Evolutionary conservation across 2,888 invertebrate genomes (phyloP).

Genomic region (Erannis defoliaria): DNA sequence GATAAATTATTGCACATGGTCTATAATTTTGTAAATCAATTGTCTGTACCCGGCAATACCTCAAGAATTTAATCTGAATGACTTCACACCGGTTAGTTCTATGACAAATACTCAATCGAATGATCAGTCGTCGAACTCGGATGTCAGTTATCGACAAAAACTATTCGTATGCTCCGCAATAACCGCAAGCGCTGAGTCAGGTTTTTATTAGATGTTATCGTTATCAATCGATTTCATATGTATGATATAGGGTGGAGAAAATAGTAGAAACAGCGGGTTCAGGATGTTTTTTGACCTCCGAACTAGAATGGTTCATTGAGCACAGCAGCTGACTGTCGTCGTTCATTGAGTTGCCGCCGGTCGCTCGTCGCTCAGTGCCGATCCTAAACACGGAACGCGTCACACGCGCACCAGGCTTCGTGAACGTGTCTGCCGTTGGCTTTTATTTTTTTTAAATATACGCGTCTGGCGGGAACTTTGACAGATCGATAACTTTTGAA

Average conservation of each 20-base stretch:
- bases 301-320: conserved; percentile 84
- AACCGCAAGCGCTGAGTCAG: conserved; percentile 17
- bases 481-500: conserved; percentile 45
- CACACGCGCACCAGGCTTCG: conserved; percentile 79
- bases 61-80: conserved; percentile 56
- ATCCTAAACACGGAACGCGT: conserved; percentile 80
- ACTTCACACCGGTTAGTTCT: conserved; percentile 64
- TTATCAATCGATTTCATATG: conserved; percentile 38
- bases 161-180: conserved; percentile 49
- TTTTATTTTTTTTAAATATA: conserved; percentile 60
- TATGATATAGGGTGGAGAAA: conserved; percentile 70
- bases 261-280: conserved; percentile 73
- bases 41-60: conserved; percentile 56
- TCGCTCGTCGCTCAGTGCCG: conserved; percentile 75
- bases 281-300: conserved; percentile 80
- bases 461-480: conserved; percentile 74
- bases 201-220: conserved; percentile 33
- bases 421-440: conserved; percentile 60
- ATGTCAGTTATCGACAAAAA: conserved; percentile 60
- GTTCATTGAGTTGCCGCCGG: conserved; percentile 70
- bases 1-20: conserved; percentile 49
- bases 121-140: conserved; percentile 72
- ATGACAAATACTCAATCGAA: conserved; percentile 69
- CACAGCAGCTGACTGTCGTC: conserved; percentile 76
- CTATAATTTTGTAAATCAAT: conserved; percentile 61